Evolutionary conservation across 2,888 invertebrate genomes (phyloP), one percentile per base, ranked within the genome.

Genomic region (Hirtodrosophila duncani): DNA sequence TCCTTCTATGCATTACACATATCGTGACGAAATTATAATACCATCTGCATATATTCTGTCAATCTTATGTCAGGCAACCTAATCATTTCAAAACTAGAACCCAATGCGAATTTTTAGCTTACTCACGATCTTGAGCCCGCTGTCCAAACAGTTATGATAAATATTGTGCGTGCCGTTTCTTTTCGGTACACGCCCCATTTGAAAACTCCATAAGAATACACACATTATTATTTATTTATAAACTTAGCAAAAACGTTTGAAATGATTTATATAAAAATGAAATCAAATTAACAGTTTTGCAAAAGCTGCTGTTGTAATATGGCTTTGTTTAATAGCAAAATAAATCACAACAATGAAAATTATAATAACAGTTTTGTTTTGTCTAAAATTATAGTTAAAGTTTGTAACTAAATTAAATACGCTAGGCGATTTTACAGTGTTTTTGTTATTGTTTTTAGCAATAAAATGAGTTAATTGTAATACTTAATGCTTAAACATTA

Each of bases 341-440:
- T 42, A 79, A 79, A 78, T 78, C 81, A 81, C 72, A 75, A 58
- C 68, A n/a, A 23, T 20, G 9, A 7, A 62, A 72, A 75, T 65
- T 57, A 66, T 58, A 78, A 69, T 80, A 71, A 80, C 78, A 70
- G 74, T 81, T 55, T 65, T 46, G 34, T 36, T 41, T 50, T 39
- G 14, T 36, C 20, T 45, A 21, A 30, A 21, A 27, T n/a, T 20
- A 14, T 53, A 27, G 3, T 56, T 24, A 39, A 16, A 45, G 16
- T 29, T 13, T 45, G 50, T 58, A 29, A 9, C 14, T 20, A 70
- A 77, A 59, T 31, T 24, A 51, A 39, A 34, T 9, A 17, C 38
- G 34, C 50, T 48, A 29, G 8, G 30, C 55, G 31, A 53, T 11
- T 18, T n/a, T 37, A 45, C 38, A 5, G 17, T 29, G 14, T 37